Evolutionary conservation across 1,140 invertebrate genomes (phyloP).

Genomic region (Sinella curviseta): DNA sequence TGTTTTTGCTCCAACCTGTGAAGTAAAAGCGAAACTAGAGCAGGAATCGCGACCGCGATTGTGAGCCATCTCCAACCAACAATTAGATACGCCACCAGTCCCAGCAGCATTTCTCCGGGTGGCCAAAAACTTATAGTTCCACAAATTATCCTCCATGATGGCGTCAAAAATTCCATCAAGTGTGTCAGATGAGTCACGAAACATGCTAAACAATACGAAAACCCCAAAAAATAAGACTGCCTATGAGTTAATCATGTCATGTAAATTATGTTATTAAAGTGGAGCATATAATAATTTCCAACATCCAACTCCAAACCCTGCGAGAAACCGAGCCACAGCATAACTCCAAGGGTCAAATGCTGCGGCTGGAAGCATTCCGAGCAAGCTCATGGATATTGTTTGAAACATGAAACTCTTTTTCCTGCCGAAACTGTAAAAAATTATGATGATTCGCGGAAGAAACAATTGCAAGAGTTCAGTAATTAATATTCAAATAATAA

Average conservation of each 20-base stretch:
- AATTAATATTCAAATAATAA: too few species aligned
- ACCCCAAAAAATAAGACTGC: too few species aligned
- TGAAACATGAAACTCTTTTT: conserved; percentile 36
- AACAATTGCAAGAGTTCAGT: too few species aligned
- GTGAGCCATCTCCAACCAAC: conserved; percentile 11
- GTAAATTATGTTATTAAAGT: too few species aligned
- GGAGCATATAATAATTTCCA: too few species aligned
- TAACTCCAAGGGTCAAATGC: conserved; percentile 31
- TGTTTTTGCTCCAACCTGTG: conserved; percentile 11
- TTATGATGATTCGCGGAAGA: too few species aligned
- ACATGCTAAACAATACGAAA: too few species aligned
- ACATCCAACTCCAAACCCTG: conserved; percentile 42
- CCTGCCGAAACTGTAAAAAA: conserved; percentile 27
- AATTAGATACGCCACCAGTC: conserved; percentile 19
- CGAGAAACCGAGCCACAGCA: conserved; percentile 30
- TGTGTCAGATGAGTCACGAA: conserved; percentile 13
- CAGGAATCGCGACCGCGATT: not conserved
- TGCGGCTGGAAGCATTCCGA: conserved; percentile 32
- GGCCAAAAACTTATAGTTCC: conserved; percentile 25
- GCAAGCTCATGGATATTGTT: conserved; percentile 30
- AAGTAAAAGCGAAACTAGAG: not conserved
- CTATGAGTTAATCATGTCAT: too few species aligned
- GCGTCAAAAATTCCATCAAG: conserved; percentile 22
- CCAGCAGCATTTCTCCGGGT: conserved; percentile 22
- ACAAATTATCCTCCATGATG: conserved; percentile 16